phyloP scores from a whole-genome alignment of 2,797 vertebrate genomes.

The Acanthurus lineatus region DNA sequence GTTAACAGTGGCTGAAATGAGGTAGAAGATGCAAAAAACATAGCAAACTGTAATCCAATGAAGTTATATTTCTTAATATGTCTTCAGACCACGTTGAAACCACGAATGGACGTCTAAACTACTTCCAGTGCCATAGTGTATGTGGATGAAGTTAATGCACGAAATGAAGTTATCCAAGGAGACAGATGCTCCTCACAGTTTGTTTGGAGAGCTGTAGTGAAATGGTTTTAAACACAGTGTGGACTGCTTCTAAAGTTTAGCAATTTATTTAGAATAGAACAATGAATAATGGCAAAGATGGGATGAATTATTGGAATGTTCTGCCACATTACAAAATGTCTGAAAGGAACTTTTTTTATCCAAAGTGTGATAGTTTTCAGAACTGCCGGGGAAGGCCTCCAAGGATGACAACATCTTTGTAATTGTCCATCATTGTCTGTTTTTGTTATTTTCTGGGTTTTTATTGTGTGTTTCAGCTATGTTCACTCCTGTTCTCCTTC shows the following conservation, averaged over 20 bases:
- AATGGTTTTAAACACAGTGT: background rate
- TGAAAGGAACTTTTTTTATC: no score
- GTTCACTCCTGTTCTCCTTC: no score
- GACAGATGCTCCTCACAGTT: background rate
- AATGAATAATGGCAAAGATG: no score
- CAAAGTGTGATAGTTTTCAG: no score
- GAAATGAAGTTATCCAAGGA: no score
- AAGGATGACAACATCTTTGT: no score
- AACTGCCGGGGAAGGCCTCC: no score
- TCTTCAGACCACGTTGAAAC: background rate
- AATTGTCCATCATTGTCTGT: no score
- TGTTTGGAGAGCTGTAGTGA: slow-evolving; percentile 1
- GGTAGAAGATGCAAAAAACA: background rate
- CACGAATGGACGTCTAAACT: background rate
- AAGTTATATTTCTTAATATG: background rate
- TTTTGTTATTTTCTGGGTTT: no score
- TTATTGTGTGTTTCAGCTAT: no score
- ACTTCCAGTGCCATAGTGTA: background rate
- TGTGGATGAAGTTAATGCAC: background rate
- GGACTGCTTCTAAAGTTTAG: background rate
- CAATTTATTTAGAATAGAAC: background rate
- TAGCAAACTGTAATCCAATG: background rate
- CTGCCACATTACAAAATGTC: no score
- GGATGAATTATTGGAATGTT: no score
- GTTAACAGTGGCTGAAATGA: background rate